Percentiles rank a stretch among this genome's conserved stretches.
These are phyloP conservation scores for Philereme vetulata DNA, from an alignment of 2,888 invertebrate species.

Conservation along the genomic window DNA sequence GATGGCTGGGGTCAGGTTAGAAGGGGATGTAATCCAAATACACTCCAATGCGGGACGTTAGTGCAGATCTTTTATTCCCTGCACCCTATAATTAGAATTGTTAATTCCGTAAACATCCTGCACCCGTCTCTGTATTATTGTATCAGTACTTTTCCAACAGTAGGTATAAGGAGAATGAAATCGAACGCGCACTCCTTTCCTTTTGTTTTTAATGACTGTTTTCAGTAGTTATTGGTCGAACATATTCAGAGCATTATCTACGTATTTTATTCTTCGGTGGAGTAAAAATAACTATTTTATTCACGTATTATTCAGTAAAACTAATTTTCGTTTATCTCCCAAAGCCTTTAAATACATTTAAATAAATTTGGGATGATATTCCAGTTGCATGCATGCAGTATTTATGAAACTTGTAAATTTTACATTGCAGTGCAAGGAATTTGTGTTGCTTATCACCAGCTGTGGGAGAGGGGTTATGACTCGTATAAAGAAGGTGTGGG, in stretches of 20 bases:
- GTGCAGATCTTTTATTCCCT: too few relatives aligned
- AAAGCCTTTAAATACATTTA: background rate
- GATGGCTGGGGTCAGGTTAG: too few relatives aligned
- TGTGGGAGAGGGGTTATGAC: too few relatives aligned
- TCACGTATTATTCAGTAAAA: background rate
- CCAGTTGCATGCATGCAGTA: background rate
- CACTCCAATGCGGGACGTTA: too few relatives aligned
- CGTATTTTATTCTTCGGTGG: background rate
- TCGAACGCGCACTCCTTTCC: conserved; percentile 13
- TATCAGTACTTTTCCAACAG: conserved; percentile 8
- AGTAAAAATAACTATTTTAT: background rate
- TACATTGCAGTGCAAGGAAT: background rate
- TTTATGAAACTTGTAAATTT: background rate
- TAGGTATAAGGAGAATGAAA: conserved; percentile 14
- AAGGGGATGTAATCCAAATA: too few relatives aligned
- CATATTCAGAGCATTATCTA: conserved; percentile 3
- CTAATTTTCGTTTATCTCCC: background rate
- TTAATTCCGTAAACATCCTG: background rate
- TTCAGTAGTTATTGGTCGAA: conserved; percentile 9
- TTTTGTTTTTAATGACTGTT: conserved; percentile 3
- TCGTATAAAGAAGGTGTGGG: too few relatives aligned
- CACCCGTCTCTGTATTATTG: conserved; percentile 1
- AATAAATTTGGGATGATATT: background rate
- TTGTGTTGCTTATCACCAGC: background rate
- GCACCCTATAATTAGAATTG: too few relatives aligned